phyloP scores from a whole-genome alignment of 1,140 invertebrate species.

The Melanaphis sacchari region DNA sequence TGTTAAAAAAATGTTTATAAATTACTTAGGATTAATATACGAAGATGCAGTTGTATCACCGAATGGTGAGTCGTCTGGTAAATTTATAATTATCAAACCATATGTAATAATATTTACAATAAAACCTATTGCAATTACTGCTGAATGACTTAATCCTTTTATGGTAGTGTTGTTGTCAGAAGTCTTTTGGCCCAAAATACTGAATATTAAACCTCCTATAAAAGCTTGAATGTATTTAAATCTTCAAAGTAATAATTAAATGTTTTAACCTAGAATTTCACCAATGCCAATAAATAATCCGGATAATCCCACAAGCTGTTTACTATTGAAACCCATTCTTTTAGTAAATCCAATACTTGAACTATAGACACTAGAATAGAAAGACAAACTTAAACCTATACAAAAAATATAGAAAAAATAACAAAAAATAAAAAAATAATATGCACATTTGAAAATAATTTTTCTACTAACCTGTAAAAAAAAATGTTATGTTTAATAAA shows the following conservation, averaged over 20 bases:
- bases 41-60: conserved; percentile 62
- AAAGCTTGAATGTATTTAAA: conserved; percentile 54
- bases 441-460: neutral
- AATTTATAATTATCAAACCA: conserved; percentile 61
- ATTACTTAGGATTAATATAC: conserved; percentile 60
- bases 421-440: neutral
- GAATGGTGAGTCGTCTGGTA: conserved; percentile 61
- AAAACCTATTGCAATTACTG: conserved; percentile 65
- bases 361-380: conserved; percentile 96
- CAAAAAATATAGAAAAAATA: conserved; percentile 31
- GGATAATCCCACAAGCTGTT: conserved; percentile 86
- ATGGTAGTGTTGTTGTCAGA: conserved; percentile 67
- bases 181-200: conserved; percentile 86
- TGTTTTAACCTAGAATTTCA: conserved; percentile 81
- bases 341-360: conserved; percentile 85
- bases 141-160: conserved; percentile 75
- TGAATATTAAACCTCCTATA: conserved; percentile 82
- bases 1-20: neutral
- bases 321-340: conserved; percentile 77
- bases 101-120: conserved; percentile 60
- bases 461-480: conserved; percentile 78
- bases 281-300: conserved; percentile 93
- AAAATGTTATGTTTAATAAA: conserved; percentile 82
- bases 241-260: neutral
- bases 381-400: conserved; percentile 87